These are phyloP conservation scores for Potorous gilbertii DNA, from an alignment of 2,797 vertebrate species.

Conservation along the genomic window DNA sequence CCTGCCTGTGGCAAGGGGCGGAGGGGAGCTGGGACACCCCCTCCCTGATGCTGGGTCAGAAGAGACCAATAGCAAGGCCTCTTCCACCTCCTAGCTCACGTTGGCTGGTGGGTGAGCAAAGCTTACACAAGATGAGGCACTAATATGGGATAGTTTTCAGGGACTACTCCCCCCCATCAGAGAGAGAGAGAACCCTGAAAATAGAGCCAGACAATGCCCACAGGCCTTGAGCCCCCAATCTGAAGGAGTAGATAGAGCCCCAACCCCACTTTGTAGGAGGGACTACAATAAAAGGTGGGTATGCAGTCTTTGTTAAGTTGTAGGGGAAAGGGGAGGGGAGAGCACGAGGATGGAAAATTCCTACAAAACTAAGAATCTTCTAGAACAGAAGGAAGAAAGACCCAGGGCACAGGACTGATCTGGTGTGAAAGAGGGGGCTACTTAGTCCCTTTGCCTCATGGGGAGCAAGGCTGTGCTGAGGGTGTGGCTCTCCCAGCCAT, in stretches of 20 bases:
- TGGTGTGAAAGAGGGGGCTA: not conserved
- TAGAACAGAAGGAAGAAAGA: not conserved
- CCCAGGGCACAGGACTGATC: not conserved
- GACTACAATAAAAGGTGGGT: not conserved
- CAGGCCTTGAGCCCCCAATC: not conserved
- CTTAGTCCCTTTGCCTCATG: not conserved
- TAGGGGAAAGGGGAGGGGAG: not conserved
- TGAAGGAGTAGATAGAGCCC: not conserved
- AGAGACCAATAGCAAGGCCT: not conserved
- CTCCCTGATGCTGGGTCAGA: slow-evolving; percentile 18
- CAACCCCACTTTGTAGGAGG: not conserved
- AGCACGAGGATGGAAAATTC: not conserved
- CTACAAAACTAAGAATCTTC: not conserved
- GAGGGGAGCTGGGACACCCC: slow-evolving; percentile 23
- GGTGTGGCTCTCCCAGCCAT: not conserved
- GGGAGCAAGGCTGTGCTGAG: not conserved
- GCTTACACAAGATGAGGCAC: not conserved
- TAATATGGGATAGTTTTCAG: not conserved
- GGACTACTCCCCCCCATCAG: not conserved
- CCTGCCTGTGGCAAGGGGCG: slow-evolving; percentile 67
- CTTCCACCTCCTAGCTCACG: not conserved
- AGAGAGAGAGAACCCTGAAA: slow-evolving; percentile 1
- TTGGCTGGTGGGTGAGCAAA: not conserved
- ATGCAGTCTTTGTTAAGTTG: not conserved
- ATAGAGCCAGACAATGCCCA: not conserved